Conservation (phyloP, 92 coral and sea anemone species). For the Porites divaricata region DNA sequence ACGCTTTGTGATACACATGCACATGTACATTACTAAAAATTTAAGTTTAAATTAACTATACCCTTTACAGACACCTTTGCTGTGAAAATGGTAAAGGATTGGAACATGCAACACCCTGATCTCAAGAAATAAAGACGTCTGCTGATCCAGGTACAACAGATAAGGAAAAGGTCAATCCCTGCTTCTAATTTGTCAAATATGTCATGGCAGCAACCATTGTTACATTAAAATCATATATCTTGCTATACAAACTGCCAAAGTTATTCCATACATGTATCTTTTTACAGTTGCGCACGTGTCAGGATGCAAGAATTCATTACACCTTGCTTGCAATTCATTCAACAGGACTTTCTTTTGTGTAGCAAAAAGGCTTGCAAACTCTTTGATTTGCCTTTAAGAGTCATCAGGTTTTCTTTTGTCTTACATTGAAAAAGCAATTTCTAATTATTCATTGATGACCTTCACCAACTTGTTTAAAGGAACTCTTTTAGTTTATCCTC, state of each 20-base stretch:
- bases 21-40: too few species aligned
- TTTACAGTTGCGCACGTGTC: slow-evolving; percentile 51
- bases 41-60: too few species aligned
- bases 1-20: too few species aligned
- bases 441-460: slow-evolving; percentile 28
- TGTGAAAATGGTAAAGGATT: too few species aligned
- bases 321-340: slow-evolving; percentile 47
- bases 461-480: slow-evolving; percentile 25
- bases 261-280: slow-evolving; percentile 60
- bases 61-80: too few species aligned
- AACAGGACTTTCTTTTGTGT: slow-evolving; percentile 56
- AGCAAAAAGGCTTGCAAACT: slow-evolving; percentile 61
- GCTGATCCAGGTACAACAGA: too few species aligned
- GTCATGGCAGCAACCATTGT: slow-evolving; percentile 27
- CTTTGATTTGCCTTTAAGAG: slow-evolving; percentile 50
- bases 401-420: slow-evolving; percentile 72
- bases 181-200: slow-evolving; percentile 30
- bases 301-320: slow-evolving; percentile 34
- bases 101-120: too few species aligned
- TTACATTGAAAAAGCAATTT: slow-evolving; percentile 47
- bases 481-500: slow-evolving; percentile 42
- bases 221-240: slow-evolving; percentile 48
- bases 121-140: too few species aligned
- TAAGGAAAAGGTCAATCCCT: slow-evolving; percentile 53
- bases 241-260: slow-evolving; percentile 38